These are phyloP conservation scores for Cantharis rustica DNA, from an alignment of 2,888 invertebrate species.

Conservation along the genomic window DNA sequence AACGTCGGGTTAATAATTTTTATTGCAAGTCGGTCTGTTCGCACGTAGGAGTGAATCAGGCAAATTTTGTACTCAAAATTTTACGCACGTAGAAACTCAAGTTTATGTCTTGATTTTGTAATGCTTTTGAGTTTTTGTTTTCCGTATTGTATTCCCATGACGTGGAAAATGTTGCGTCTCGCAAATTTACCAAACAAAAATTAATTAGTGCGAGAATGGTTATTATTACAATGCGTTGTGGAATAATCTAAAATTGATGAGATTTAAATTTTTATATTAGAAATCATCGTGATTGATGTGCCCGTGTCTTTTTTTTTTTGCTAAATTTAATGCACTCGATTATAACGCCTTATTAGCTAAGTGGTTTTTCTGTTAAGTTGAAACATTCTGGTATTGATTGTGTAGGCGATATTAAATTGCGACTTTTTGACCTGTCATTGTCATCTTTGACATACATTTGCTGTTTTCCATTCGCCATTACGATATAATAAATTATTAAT, in stretches of 20 bases:
- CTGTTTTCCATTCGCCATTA: neutral
- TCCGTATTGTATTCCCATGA: neutral
- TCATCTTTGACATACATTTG: neutral
- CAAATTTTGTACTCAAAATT: neutral
- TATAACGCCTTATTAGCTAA: neutral
- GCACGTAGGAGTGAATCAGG: conserved; percentile 24
- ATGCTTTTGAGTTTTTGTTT: conserved; percentile 5
- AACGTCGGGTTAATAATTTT: neutral
- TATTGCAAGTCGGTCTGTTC: neutral
- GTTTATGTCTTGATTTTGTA: conserved; percentile 17
- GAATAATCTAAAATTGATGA: neutral
- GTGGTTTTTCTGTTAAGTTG: neutral
- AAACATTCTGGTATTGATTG: neutral
- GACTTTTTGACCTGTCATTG: neutral
- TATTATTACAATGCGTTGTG: neutral
- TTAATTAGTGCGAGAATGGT: neutral
- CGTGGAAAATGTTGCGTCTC: neutral
- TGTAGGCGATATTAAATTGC: neutral
- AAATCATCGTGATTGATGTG: neutral
- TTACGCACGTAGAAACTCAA: conserved; percentile 11
- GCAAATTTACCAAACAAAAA: neutral
- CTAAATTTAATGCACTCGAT: neutral
- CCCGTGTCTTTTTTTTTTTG: neutral
- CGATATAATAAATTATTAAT: neutral
- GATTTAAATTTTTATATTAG: neutral